A percentile compares a stretch with the other conserved stretches of the same genome.
Evolutionary conservation across 2,888 invertebrate species (phyloP).

Genomic region (Nomada lathburiana): DNA sequence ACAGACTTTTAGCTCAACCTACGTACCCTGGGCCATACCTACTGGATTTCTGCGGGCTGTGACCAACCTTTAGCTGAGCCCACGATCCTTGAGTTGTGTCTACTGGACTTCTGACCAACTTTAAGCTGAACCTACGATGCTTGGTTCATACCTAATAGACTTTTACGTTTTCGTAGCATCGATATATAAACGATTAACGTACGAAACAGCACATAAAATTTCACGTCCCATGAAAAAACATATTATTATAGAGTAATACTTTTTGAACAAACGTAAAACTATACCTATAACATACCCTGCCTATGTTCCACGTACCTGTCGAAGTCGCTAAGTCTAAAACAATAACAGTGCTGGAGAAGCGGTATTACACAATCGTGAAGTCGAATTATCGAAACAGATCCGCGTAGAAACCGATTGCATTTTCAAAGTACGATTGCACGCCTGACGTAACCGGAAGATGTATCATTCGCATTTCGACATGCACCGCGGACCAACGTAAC

Average conservation of each 20-base stretch:
- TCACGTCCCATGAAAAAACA: not conserved
- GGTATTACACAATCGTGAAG: constrained; percentile 27
- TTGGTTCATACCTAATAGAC: no score
- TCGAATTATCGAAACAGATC: constrained; percentile 36
- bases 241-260: not conserved
- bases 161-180: no score
- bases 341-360: not conserved
- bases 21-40: no score
- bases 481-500: constrained; percentile 49
- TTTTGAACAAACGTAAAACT: not conserved
- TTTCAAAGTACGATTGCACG: constrained; percentile 20
- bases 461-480: constrained; percentile 23
- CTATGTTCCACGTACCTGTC: not conserved
- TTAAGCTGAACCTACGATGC: no score
- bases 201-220: no score
- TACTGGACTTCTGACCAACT: no score
- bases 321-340: constrained; percentile 1
- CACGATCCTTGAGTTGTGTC: no score
- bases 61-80: no score
- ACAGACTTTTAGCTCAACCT: no score
- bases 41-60: no score
- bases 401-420: constrained; percentile 23
- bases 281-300: not conserved
- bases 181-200: no score
- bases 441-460: constrained; percentile 13